Conservation (phyloP, 2,888 invertebrate genomes). For the Epicampocera succincta region DNA sequence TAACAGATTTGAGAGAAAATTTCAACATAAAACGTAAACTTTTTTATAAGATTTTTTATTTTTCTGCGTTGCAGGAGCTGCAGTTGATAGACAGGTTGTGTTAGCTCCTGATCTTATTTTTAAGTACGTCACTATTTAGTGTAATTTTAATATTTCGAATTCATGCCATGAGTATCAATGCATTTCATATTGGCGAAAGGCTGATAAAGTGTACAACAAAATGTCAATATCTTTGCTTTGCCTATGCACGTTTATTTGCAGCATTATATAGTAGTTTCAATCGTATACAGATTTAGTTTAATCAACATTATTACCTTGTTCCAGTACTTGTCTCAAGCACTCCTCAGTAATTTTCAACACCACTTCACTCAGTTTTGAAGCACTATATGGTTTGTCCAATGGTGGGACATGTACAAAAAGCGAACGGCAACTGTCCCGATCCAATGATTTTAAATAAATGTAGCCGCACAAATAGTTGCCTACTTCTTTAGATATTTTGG, state of each 20-base stretch:
- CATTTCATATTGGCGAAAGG: too few species aligned
- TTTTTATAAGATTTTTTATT: too few species aligned
- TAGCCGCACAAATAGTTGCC: conserved; percentile 89
- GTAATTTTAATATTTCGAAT: background rate
- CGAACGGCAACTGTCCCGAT: conserved; percentile 83
- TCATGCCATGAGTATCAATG: too few species aligned
- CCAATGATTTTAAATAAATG: conserved; percentile 88
- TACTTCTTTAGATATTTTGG: conserved; percentile 76
- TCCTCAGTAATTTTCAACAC: conserved; percentile 77
- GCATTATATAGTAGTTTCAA: background rate
- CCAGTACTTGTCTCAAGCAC: conserved; percentile 77
- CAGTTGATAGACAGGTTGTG: too few species aligned
- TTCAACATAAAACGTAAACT: too few species aligned
- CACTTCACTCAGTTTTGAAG: conserved; percentile 83
- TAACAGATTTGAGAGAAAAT: too few species aligned
- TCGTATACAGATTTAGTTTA: conserved; percentile 4
- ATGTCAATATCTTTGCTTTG: background rate
- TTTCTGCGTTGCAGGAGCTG: too few species aligned
- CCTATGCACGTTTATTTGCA: background rate
- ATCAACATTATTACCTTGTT: conserved; percentile 43
- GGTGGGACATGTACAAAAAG: conserved; percentile 92
- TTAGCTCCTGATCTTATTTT: too few species aligned
- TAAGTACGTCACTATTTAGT: too few species aligned
- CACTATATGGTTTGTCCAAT: conserved; percentile 84
- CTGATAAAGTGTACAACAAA: background rate